Conservation (phyloP, 2,888 invertebrate genomes). For the Flexamia atlantica region DNA sequence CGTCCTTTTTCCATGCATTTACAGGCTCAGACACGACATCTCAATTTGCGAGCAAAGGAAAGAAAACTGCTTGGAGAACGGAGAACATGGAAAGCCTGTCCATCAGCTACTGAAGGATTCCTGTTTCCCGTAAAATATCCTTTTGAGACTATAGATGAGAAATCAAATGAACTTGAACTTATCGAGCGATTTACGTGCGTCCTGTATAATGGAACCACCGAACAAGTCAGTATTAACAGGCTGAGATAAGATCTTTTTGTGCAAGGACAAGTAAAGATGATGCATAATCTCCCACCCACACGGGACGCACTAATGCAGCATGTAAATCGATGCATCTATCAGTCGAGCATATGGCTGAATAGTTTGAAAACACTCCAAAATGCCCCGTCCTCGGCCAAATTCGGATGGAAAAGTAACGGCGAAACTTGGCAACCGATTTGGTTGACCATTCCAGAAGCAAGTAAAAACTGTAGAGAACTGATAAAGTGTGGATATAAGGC, state of each 20-base stretch:
- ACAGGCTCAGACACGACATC: slow-evolving; percentile 26
- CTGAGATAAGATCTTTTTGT: slow-evolving; percentile 20
- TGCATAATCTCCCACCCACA: too few species aligned
- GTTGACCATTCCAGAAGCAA: too few species aligned
- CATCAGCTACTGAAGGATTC: too few species aligned
- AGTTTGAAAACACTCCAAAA: too few species aligned
- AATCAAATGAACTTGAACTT: slow-evolving; percentile 8
- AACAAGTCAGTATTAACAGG: too few species aligned
- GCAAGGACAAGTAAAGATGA: slow-evolving; percentile 26
- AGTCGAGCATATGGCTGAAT: too few species aligned
- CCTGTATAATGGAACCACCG: slow-evolving; percentile 18
- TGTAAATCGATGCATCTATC: too few species aligned
- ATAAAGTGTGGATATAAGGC: slow-evolving; percentile 26
- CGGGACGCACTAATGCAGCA: too few species aligned
- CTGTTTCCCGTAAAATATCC: slow-evolving; percentile 26
- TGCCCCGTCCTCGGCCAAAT: slow-evolving; percentile 26
- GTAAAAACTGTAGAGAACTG: too few species aligned
- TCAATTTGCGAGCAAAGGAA: slow-evolving; percentile 21
- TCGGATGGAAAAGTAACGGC: slow-evolving; percentile 20
- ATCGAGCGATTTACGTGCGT: slow-evolving; percentile 1
- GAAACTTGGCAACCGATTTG: too few species aligned
- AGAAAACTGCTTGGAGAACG: slow-evolving; percentile 22
- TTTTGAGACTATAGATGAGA: slow-evolving; percentile 18
- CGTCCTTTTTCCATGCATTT: slow-evolving; percentile 15
- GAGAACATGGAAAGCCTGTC: too few species aligned